Percentiles rank a stretch among this genome's conserved stretches.
Evolutionary conservation across 2,113 vertebrate species (phyloP).

Genomic region (Solea solea): DNA sequence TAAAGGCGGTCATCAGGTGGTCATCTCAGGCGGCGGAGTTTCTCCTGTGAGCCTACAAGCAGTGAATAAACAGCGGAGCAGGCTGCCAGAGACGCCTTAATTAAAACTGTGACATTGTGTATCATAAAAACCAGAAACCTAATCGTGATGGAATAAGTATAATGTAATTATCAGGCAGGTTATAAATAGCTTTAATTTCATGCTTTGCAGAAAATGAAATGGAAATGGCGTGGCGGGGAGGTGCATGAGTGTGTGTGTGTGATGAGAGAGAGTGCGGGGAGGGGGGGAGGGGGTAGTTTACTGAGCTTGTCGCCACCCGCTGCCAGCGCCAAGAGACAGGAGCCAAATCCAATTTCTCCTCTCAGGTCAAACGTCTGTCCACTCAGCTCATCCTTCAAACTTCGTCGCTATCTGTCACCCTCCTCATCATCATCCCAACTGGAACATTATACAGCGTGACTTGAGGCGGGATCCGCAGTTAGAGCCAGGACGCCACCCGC

Average conservation of each 20-base stretch:
- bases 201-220: slow-evolving; percentile 81
- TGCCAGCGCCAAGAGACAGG: slow-evolving; percentile 70
- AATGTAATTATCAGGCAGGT: slow-evolving; percentile 82
- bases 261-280: slow-evolving; percentile 14
- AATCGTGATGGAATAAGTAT: slow-evolving; percentile 80
- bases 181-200: slow-evolving; percentile 85
- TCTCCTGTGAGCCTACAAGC: slow-evolving; percentile 45
- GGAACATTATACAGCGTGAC: slow-evolving; percentile 57
- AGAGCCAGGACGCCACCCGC: slow-evolving; percentile 24
- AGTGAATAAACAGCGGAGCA: slow-evolving; percentile 68
- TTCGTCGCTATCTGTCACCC: slow-evolving; percentile 59
- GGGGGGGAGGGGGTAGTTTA: slow-evolving; percentile 64
- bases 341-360: slow-evolving; percentile 76
- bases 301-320: slow-evolving; percentile 72
- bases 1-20: slow-evolving; percentile 63
- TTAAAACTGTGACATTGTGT: slow-evolving; percentile 80
- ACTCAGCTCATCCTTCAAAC: slow-evolving; percentile 69
- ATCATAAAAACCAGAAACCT: slow-evolving; percentile 79
- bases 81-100: slow-evolving; percentile 74
- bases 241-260: slow-evolving; percentile 3
- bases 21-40: slow-evolving; percentile 19
- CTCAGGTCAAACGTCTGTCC: slow-evolving; percentile 68
- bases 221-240: slow-evolving; percentile 65
- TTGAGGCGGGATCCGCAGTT: slow-evolving; percentile 5
- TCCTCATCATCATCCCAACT: slow-evolving; percentile 48